phyloP scores from a whole-genome alignment of 2,888 invertebrate genomes.

The Ochropleura plecta region DNA sequence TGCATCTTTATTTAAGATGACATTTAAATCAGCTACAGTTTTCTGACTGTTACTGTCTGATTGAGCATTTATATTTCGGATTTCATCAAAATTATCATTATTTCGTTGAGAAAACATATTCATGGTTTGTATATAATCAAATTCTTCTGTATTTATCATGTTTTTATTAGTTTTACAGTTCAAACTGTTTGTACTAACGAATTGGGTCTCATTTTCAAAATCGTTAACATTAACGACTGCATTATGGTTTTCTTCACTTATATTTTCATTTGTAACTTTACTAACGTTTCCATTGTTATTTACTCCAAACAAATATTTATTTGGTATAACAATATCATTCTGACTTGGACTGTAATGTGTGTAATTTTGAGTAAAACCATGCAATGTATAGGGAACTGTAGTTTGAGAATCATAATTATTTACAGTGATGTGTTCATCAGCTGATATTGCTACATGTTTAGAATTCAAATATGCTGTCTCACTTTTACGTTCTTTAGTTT shows the following conservation, averaged over 20 bases:
- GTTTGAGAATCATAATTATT: conserved; percentile 67
- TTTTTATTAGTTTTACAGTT: not conserved
- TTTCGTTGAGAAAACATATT: conserved; percentile 26
- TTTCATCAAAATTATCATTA: conserved; percentile 15
- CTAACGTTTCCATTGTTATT: conserved; percentile 29
- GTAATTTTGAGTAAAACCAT: conserved; percentile 66
- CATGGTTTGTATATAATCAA: conserved; percentile 22
- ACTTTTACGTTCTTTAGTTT: not conserved
- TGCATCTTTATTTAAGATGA: conserved; percentile 2
- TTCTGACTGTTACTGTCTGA: not conserved
- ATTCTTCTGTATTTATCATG: not conserved
- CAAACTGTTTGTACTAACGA: not conserved
- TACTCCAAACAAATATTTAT: conserved; percentile 65
- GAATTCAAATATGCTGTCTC: not conserved
- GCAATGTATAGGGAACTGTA: conserved; percentile 65
- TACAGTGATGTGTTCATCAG: not conserved
- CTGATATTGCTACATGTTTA: not conserved
- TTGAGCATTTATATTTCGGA: not conserved
- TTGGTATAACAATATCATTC: conserved; percentile 63
- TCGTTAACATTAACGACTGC: not conserved
- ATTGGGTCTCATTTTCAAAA: not conserved
- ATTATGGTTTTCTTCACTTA: conserved; percentile 1
- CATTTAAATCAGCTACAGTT: not conserved
- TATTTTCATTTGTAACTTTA: not conserved
- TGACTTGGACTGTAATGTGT: conserved; percentile 78